Evolutionary conservation across 2,797 vertebrate species (phyloP).

Genomic region (Cheirogaleus major): DNA sequence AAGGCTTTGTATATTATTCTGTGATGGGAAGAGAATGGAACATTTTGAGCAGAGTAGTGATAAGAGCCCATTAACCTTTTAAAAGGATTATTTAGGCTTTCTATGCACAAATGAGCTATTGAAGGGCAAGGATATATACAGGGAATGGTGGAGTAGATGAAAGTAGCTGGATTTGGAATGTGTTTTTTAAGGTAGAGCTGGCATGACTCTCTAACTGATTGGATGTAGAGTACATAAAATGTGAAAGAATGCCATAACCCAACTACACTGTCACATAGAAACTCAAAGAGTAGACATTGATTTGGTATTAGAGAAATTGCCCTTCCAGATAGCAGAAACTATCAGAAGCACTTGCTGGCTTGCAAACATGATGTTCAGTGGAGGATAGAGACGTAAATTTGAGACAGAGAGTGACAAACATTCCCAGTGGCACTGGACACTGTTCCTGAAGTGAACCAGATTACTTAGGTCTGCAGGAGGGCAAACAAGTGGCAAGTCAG

Average conservation of each 20-base stretch:
- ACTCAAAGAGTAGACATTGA: neutral
- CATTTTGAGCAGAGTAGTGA: neutral
- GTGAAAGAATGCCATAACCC: neutral
- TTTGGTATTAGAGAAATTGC: neutral
- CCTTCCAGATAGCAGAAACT: neutral
- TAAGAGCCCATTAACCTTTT: neutral
- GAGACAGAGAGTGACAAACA: neutral
- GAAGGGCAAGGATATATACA: neutral
- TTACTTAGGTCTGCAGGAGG: no score
- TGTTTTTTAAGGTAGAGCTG: neutral
- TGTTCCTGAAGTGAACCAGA: neutral
- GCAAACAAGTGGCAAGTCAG: no score
- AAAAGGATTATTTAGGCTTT: neutral
- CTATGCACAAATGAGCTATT: neutral
- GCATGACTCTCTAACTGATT: neutral
- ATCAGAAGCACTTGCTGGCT: neutral
- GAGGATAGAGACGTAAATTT: neutral
- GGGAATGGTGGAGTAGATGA: neutral
- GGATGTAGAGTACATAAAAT: neutral
- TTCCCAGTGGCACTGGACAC: neutral
- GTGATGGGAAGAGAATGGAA: neutral
- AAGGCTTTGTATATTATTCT: neutral
- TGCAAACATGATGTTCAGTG: neutral
- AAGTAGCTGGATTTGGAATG: neutral
- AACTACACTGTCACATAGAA: neutral